These are phyloP conservation scores for Sandelia bainsii DNA, from an alignment of 2,797 vertebrate genomes.

Conservation along the genomic window DNA sequence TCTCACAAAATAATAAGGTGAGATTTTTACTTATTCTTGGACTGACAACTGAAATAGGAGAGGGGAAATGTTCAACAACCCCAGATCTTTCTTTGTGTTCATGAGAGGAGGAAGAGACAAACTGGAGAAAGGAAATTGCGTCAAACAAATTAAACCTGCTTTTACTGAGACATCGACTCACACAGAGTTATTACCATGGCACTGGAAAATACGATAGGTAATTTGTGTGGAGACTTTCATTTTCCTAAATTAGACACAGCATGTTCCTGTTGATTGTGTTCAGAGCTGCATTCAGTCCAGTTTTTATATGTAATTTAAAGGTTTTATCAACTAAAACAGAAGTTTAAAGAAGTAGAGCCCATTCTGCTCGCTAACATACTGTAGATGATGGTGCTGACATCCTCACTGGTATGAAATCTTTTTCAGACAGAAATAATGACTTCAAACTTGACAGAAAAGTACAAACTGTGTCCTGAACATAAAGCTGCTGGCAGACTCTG, in stretches of 20 bases:
- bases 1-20: too few species aligned
- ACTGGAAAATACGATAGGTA: neutral
- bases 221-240: neutral
- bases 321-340: neutral
- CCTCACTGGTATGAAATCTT: neutral
- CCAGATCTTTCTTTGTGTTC: neutral
- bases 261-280: neutral
- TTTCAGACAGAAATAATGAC: neutral
- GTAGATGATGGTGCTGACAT: neutral
- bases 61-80: neutral
- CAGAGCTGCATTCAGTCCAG: neutral
- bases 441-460: conserved; percentile 1
- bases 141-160: conserved; percentile 9
- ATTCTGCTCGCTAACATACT: neutral
- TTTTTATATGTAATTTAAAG: neutral
- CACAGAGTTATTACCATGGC: neutral
- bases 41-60: neutral
- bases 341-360: neutral
- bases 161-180: neutral
- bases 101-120: neutral
- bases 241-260: neutral
- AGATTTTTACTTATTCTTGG: neutral
- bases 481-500: too few species aligned
- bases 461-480: neutral
- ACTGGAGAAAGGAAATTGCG: neutral